A percentile compares a stretch with the other conserved stretches of the same genome.
These are phyloP conservation scores for Platynereis dumerilii DNA, from an alignment of 2,888 invertebrate species.

Conservation along the genomic window DNA sequence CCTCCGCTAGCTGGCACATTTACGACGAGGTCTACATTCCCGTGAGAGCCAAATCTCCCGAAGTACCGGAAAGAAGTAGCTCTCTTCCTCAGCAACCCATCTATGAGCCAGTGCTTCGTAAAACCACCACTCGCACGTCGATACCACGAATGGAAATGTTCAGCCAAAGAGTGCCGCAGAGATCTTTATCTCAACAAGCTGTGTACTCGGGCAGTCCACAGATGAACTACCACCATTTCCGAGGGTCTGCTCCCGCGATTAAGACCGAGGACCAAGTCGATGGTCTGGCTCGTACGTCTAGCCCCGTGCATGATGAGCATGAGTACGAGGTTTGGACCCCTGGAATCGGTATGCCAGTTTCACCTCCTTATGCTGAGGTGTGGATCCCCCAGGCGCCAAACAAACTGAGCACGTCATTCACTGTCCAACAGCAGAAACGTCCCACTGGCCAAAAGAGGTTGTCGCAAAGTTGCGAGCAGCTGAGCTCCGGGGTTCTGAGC, in stretches of 20 bases:
- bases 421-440: not conserved
- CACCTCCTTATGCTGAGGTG: conserved; percentile 8
- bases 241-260: not conserved
- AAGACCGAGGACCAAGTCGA: too few relatives aligned
- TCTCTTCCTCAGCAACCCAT: conserved; percentile 14
- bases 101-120: not conserved
- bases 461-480: conserved; percentile 29
- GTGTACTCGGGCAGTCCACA: not conserved
- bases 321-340: too few relatives aligned
- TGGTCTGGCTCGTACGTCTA: too few relatives aligned
- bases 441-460: conserved; percentile 3
- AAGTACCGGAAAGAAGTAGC: conserved; percentile 14
- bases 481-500: conserved; percentile 9
- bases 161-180: conserved; percentile 4
- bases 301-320: too few relatives aligned
- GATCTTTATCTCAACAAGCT: not conserved
- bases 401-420: conserved; percentile 19
- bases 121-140: not conserved
- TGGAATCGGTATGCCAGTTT: too few relatives aligned
- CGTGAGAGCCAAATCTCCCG: not conserved
- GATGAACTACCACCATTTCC: not conserved
- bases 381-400: conserved; percentile 23
- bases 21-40: conserved; percentile 24
- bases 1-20: conserved; percentile 10
- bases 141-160: conserved; percentile 4